phyloP scores from a whole-genome alignment of 2,797 vertebrate genomes.

The Champsocephalus gunnari region DNA sequence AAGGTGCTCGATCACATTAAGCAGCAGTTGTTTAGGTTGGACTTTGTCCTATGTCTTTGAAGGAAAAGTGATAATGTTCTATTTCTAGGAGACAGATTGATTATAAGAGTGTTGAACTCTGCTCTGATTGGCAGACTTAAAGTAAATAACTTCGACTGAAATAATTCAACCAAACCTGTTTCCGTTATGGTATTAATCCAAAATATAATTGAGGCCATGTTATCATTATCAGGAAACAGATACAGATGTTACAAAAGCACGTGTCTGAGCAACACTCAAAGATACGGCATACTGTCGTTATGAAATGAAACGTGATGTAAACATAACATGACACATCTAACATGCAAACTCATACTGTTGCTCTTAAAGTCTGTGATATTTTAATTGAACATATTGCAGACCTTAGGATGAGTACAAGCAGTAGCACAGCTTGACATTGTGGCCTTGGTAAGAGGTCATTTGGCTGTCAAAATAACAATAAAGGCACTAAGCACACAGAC shows the following conservation, averaged over 20 bases:
- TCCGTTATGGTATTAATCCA: constrained; percentile 6
- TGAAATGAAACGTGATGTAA: not conserved
- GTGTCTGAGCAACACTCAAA: not conserved
- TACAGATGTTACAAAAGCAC: not conserved
- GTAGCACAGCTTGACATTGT: not conserved
- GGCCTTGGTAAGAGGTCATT: not conserved
- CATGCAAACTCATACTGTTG: not conserved
- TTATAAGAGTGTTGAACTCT: constrained; percentile 1
- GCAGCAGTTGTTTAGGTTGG: not conserved
- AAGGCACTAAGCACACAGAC: not conserved
- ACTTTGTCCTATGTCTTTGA: not conserved
- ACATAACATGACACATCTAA: not conserved
- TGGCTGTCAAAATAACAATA: not conserved
- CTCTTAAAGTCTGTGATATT: not conserved
- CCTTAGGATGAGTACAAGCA: not conserved
- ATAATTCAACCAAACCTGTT: constrained; percentile 19
- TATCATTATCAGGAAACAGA: not conserved
- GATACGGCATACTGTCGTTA: not conserved
- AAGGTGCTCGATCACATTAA: constrained; percentile 11
- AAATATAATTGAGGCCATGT: not conserved
- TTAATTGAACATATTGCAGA: not conserved
- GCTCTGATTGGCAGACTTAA: constrained; percentile 20
- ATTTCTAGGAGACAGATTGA: constrained; percentile 15
- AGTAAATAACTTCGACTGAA: constrained; percentile 13
- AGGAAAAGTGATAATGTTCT: not conserved